These are phyloP conservation scores for Aegithalos caudatus DNA, from an alignment of 2,113 vertebrate species.

Conservation along the genomic window DNA sequence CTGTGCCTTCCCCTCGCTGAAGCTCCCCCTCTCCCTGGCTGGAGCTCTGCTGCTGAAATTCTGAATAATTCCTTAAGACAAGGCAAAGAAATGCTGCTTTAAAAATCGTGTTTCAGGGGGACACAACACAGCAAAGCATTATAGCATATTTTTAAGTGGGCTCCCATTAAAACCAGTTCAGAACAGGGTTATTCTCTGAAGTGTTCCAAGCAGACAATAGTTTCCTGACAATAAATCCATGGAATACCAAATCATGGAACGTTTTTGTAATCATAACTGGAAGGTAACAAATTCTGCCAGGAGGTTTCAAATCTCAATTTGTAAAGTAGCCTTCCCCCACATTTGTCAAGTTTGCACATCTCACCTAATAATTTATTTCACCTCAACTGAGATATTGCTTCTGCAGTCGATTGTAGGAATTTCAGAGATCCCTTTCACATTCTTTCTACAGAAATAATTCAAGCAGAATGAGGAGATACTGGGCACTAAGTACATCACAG, in stretches of 20 bases:
- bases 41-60: background rate
- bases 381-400: background rate
- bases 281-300: conserved; percentile 9
- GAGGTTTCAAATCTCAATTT: background rate
- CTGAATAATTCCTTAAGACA: background rate
- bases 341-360: background rate
- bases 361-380: conserved; percentile 19
- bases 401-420: background rate
- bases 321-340: background rate
- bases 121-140: background rate
- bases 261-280: background rate
- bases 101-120: background rate
- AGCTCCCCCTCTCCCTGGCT: background rate
- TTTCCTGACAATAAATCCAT: conserved; percentile 36
- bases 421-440: background rate
- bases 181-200: background rate
- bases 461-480: background rate
- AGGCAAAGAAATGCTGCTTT: background rate
- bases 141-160: background rate
- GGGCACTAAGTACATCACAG: background rate
- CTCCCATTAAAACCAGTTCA: background rate
- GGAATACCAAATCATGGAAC: conserved; percentile 11
- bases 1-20: background rate
- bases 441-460: background rate
- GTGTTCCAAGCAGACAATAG: background rate